phyloP scores from a whole-genome alignment of 2,797 vertebrate species.

The Erpetoichthys calabaricus region DNA sequence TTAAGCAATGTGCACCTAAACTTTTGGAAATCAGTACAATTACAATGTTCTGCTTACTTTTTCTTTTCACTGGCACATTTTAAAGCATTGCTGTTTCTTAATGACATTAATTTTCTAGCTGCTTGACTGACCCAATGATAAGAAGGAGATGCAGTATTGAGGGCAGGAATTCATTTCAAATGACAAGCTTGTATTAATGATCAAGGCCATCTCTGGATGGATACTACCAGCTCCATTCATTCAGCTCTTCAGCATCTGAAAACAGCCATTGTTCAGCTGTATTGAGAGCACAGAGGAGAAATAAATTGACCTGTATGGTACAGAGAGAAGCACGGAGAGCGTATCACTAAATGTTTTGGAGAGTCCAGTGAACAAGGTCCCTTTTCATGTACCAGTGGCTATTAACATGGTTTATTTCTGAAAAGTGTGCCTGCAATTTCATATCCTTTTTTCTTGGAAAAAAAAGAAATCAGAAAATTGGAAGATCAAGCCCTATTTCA shows the following conservation, averaged over 20 bases:
- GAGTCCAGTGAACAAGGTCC: slow-evolving; percentile 42
- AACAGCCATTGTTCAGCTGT: slow-evolving; percentile 43
- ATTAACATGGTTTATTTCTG: slow-evolving; percentile 40
- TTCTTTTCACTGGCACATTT: slow-evolving; percentile 10
- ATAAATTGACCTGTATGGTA: slow-evolving; percentile 43
- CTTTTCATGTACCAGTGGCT: slow-evolving; percentile 44
- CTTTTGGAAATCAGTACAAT: too few species aligned
- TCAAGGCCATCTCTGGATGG: slow-evolving; percentile 48
- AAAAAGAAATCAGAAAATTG: slow-evolving; percentile 6
- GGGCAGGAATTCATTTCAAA: slow-evolving; percentile 40
- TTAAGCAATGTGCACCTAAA: too few species aligned
- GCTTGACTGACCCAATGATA: slow-evolving; percentile 32
- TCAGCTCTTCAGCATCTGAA: slow-evolving; percentile 36
- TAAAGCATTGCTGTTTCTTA: slow-evolving; percentile 30
- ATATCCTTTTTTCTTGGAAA: slow-evolving; percentile 5
- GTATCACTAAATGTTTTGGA: slow-evolving; percentile 45
- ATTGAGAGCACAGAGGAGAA: slow-evolving; percentile 39
- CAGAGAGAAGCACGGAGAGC: slow-evolving; percentile 34
- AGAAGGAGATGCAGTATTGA: slow-evolving; percentile 27
- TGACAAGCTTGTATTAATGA: slow-evolving; percentile 42
- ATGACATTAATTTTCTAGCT: slow-evolving; percentile 35
- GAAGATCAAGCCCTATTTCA: neutral
- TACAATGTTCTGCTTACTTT: too few species aligned
- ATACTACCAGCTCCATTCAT: slow-evolving; percentile 33
- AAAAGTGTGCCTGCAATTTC: slow-evolving; percentile 8